Percentiles rank a stretch among this genome's conserved stretches.
Conservation (phyloP, 1,140 invertebrate genomes). For the Brachystomella parvula region DNA sequence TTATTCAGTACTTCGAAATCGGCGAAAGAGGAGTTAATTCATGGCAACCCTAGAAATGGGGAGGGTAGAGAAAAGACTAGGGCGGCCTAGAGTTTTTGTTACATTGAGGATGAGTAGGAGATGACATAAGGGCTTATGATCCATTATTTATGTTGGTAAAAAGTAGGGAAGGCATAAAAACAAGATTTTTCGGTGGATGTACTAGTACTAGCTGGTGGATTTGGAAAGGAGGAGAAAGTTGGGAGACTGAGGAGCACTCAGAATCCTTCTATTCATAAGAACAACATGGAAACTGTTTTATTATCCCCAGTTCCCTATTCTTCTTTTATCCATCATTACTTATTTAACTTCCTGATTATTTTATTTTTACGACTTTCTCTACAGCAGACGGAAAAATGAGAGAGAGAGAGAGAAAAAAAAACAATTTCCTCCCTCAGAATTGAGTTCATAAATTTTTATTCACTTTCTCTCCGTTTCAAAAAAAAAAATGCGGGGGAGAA, state of each 20-base stretch:
- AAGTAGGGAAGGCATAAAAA: neutral
- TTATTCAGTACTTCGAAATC: neutral
- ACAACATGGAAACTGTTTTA: slow-evolving; percentile 14
- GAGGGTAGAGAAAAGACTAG: neutral
- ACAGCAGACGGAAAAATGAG: neutral
- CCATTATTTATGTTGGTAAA: slow-evolving; percentile 20
- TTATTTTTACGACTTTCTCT: slow-evolving; percentile 10
- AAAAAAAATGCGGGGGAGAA: neutral
- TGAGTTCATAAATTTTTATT: neutral
- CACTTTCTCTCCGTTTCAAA: neutral
- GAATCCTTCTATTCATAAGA: too few relatives aligned
- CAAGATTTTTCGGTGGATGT: neutral
- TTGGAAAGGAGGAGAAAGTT: neutral
- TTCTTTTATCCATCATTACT: slow-evolving; percentile 13
- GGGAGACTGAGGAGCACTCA: neutral
- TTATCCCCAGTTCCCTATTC: slow-evolving; percentile 9
- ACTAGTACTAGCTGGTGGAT: neutral
- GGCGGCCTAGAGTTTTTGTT: neutral
- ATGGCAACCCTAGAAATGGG: neutral
- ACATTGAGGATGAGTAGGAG: neutral
- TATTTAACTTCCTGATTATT: slow-evolving; percentile 18
- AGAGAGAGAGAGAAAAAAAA: neutral
- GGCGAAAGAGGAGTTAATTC: neutral
- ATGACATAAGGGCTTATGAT: slow-evolving; percentile 24
- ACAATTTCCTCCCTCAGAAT: neutral